Base-by-base conservation (phyloP, 2,113 vertebrate species). In the Anoplopoma fimbria region DNA sequence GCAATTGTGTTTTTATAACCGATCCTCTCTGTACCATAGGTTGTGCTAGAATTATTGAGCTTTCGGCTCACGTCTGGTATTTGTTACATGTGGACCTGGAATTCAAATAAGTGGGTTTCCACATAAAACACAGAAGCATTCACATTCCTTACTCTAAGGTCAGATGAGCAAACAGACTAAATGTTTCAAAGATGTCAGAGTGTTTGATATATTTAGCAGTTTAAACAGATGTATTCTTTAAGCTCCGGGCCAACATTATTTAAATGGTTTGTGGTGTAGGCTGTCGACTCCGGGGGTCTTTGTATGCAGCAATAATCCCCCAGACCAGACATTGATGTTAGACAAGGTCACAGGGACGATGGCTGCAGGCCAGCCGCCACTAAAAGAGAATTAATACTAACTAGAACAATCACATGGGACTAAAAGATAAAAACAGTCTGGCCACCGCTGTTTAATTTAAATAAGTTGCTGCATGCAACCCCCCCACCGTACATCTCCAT, bases 221-320 rank as follows among this genome's bases (percentile, higher is more conserved):
- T 75, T 23, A 34, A 81, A 74, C 25, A 45, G 45, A 63, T 45
- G 25, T n/a, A 8, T 77, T 57, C 8, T 71, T 21, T 38, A 29
- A 64, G 45, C 19, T 73, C 42, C 29, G 3, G 42, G 9, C n/a
- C 12, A 27, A 4, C 23, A 7, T 57, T 72, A 69, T 68, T 85
- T 77, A 78, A 76, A 87, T 51, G 29, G 17, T 75, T 47, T 69
- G 45, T n/a, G 0, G 69, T 47, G 21, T 17, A 1, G 33, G 14
- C 72, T 51, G 40, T 49, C 1, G 19, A 70, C 21, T 36, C 4
- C 3, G 27, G 12, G n/a, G 33, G 38, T 87, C 57, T 51, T 42
- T 38, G 75, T 71, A 84, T 67, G 69, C 75, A 68, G 0, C 60
- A 58, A 53, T 89, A 91, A 92, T 91, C 85, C 86, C 71, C 57